Conservation (phyloP, 1,140 invertebrate genomes). For the Temnothorax curvispinosus region DNA sequence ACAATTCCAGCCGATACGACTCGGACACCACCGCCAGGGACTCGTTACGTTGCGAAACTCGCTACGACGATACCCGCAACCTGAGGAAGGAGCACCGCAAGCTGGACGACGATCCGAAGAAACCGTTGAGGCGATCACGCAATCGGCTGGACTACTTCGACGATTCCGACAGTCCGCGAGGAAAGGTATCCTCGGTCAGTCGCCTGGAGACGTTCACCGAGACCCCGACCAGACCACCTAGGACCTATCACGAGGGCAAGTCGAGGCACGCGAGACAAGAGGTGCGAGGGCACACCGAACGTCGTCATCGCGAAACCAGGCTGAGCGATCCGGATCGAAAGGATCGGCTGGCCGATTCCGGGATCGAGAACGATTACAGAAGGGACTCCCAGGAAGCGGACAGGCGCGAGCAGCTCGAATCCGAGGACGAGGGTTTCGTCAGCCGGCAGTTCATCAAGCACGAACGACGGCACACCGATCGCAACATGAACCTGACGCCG, state of each 20-base stretch:
- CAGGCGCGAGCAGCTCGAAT: conserved; percentile 84
- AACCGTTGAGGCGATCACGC: conserved; percentile 78
- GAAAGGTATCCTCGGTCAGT: conserved; percentile 71
- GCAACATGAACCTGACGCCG: conserved; percentile 79
- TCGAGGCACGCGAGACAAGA: conserved; percentile 78
- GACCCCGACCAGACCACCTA: conserved; percentile 76
- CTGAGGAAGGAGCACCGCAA: conserved; percentile 75
- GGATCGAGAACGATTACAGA: conserved; percentile 92
- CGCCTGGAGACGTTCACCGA: conserved; percentile 78
- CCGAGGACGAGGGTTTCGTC: conserved; percentile 89
- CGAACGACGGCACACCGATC: conserved; percentile 88
- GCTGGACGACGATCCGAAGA: conserved; percentile 76
- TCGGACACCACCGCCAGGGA: conserved; percentile 82
- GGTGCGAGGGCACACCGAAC: conserved; percentile 75
- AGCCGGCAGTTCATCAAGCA: conserved; percentile 89
- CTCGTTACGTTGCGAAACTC: conserved; percentile 77
- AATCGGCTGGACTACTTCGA: conserved; percentile 82
- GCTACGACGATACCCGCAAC: conserved; percentile 75
- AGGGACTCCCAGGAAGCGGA: conserved; percentile 88
- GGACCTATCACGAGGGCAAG: conserved; percentile 81
- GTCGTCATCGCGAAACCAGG: conserved; percentile 77
- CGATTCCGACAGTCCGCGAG: conserved; percentile 79
- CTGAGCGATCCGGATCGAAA: conserved; percentile 84
- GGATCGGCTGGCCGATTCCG: conserved; percentile 90
- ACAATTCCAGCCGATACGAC: conserved; percentile 82